Evolutionary conservation across 2,888 invertebrate genomes (phyloP).

Genomic region (Scelioninae gen. 1): DNA sequence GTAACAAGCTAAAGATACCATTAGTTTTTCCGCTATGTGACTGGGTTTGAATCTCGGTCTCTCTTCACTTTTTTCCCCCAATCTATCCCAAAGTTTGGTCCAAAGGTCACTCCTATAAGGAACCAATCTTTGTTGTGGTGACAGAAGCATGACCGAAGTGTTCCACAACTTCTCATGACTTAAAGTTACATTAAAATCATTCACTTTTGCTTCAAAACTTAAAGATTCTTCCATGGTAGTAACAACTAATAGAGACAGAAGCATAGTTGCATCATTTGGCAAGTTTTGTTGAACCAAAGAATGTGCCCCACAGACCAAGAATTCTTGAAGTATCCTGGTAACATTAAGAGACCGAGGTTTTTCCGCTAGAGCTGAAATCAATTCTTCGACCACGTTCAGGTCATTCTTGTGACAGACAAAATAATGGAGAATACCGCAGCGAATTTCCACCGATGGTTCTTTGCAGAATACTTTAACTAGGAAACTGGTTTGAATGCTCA

Average conservation of each 20-base stretch:
- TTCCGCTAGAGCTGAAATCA: conserved; percentile 87
- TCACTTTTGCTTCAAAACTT: conserved; percentile 88
- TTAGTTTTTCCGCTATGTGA: conserved; percentile 90
- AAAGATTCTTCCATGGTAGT: conserved; percentile 87
- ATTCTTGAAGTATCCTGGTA: conserved; percentile 91
- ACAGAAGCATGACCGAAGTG: conserved; percentile 92
- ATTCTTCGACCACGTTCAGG: conserved; percentile 89
- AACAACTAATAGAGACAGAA: conserved; percentile 90
- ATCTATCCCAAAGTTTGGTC: conserved; percentile 92
- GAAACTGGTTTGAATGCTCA: conserved; percentile 88
- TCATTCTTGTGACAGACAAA: conserved; percentile 92
- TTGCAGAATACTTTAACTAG: conserved; percentile 89
- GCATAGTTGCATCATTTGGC: conserved; percentile 88
- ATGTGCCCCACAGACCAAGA: conserved; percentile 90
- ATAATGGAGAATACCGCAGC: conserved; percentile 92
- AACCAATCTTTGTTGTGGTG: conserved; percentile 92
- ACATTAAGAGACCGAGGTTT: conserved; percentile 87
- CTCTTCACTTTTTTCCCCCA: conserved; percentile 87
- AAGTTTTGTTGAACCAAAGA: conserved; percentile 89
- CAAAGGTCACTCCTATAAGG: conserved; percentile 93
- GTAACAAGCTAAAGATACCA: conserved; percentile 92
- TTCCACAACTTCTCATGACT: conserved; percentile 92
- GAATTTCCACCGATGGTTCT: conserved; percentile 88
- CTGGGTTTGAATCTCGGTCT: conserved; percentile 88
- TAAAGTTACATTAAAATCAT: conserved; percentile 87